A percentile compares a stretch with the other conserved stretches of the same genome.
Evolutionary conservation across 1,140 invertebrate genomes (phyloP).

Genomic region (Mizuhopecten yessoensis): DNA sequence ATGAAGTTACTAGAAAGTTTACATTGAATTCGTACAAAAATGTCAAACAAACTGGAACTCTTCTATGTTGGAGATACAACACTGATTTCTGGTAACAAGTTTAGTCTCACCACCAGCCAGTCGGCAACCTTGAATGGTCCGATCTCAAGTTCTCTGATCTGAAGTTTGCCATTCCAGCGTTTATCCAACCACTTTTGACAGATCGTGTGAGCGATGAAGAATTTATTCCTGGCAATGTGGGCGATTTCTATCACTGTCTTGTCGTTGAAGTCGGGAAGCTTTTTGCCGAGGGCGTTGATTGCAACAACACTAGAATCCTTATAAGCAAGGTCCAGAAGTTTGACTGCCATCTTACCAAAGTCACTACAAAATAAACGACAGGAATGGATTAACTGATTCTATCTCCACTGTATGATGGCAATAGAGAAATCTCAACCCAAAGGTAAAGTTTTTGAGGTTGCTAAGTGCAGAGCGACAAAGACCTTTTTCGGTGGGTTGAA

Average conservation of each 20-base stretch:
- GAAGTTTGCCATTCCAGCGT: conserved; percentile 80
- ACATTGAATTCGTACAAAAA: too few species aligned
- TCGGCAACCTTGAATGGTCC: conserved; percentile 77
- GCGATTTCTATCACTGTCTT: conserved; percentile 77
- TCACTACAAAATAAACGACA: conserved; percentile 71
- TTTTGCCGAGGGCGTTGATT: conserved; percentile 78
- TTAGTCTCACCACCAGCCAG: conserved; percentile 79
- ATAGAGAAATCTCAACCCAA: conserved; percentile 1
- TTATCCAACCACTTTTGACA: conserved; percentile 83
- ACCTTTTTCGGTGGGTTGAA: too few species aligned
- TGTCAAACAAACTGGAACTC: too few species aligned
- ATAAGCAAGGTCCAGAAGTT: conserved; percentile 81
- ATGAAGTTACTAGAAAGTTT: too few species aligned
- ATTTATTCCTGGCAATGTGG: conserved; percentile 74
- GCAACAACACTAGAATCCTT: conserved; percentile 75
- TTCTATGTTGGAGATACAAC: too few species aligned
- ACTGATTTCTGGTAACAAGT: too few species aligned
- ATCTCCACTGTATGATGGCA: neutral
- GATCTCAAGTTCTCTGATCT: conserved; percentile 78
- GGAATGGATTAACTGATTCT: neutral
- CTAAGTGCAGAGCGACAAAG: too few species aligned
- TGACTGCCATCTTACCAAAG: conserved; percentile 81
- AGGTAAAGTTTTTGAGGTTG: too few species aligned
- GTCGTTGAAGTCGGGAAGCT: conserved; percentile 80
- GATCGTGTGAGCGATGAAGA: conserved; percentile 83